Conservation (phyloP, 2,888 invertebrate species). For the Fragum sueziense region DNA sequence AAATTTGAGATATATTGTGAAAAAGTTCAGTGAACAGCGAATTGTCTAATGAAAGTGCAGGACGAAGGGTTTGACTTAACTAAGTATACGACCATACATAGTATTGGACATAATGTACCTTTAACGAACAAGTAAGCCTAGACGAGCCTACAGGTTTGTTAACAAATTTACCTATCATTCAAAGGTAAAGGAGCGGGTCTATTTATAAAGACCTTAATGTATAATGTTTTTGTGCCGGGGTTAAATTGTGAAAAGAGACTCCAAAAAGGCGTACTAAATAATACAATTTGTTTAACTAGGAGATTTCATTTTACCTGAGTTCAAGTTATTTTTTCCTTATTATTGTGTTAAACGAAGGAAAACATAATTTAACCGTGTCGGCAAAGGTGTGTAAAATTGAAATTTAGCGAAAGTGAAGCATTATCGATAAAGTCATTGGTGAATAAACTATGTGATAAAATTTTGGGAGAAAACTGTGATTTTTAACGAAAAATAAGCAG, state of each 20-base stretch:
- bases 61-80: background rate
- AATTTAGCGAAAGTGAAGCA: slow-evolving; percentile 2
- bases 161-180: background rate
- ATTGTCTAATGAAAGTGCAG: too few species aligned
- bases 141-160: background rate
- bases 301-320: background rate
- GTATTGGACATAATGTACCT: background rate
- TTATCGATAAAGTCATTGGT: background rate
- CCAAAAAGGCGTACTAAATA: slow-evolving; percentile 1
- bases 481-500: background rate
- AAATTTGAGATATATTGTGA: too few species aligned
- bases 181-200: background rate
- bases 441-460: background rate
- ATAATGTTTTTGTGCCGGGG: background rate
- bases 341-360: slow-evolving; percentile 13
- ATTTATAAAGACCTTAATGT: background rate
- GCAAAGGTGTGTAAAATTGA: slow-evolving; percentile 1
- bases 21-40: too few species aligned
- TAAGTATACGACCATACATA: background rate
- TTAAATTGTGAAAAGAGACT: background rate
- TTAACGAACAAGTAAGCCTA: too few species aligned
- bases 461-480: background rate
- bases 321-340: background rate
- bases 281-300: background rate
- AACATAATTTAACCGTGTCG: background rate